phyloP scores from a whole-genome alignment of 2,888 invertebrate species.

The Leptarthrus brevirostris region DNA sequence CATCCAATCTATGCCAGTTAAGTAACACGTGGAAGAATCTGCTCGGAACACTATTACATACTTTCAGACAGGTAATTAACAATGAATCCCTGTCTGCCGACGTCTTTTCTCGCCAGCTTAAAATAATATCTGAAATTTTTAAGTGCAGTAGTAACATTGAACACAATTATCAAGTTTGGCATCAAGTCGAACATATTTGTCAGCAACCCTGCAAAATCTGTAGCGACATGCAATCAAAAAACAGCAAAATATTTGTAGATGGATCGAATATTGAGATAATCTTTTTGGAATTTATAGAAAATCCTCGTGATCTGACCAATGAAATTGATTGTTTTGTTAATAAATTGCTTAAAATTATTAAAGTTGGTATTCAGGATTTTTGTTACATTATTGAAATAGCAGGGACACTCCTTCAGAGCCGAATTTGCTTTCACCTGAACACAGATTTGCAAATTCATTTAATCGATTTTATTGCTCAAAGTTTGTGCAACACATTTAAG shows the following conservation, averaged over 20 bases:
- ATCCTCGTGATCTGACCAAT: neutral
- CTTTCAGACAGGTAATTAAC: neutral
- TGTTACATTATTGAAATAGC: constrained; percentile 29
- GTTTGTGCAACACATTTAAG: constrained; percentile 18
- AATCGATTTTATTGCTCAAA: constrained; percentile 40
- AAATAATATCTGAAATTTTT: constrained; percentile 40
- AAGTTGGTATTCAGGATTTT: constrained; percentile 16
- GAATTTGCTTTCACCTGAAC: neutral
- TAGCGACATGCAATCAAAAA: neutral
- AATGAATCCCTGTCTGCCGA: neutral
- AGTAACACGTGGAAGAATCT: constrained; percentile 45
- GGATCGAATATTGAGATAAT: constrained; percentile 16
- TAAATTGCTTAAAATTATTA: neutral
- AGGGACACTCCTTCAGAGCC: constrained; percentile 19
- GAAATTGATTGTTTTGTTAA: neutral
- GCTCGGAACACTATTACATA: neutral
- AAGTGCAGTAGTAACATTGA: constrained; percentile 24
- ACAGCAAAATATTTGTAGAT: neutral
- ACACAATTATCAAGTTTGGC: constrained; percentile 39
- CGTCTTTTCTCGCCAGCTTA: neutral
- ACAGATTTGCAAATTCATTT: constrained; percentile 39
- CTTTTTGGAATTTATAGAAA: constrained; percentile 28
- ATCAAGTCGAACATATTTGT: constrained; percentile 43
- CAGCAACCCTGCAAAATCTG: constrained; percentile 43
- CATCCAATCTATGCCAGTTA: neutral